Percentiles rank a stretch among this genome's conserved stretches.
These are phyloP conservation scores for Pantherophis alleghaniensis DNA, from an alignment of 2,797 vertebrate genomes.

Conservation along the genomic window DNA sequence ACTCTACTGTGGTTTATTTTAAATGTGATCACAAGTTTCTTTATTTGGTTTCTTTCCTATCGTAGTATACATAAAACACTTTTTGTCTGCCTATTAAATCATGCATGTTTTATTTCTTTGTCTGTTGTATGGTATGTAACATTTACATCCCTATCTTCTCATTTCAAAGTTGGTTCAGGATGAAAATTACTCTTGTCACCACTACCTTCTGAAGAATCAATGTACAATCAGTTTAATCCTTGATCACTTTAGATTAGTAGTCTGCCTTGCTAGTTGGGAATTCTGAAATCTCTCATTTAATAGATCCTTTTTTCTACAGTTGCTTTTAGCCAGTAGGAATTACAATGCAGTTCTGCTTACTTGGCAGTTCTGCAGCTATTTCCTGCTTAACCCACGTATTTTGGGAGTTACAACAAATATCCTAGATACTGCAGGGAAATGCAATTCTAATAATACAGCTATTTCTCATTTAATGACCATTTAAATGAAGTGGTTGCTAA, in stretches of 20 bases:
- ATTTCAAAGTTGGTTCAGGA: conserved; percentile 21
- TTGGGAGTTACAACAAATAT: neutral
- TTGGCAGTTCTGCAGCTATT: neutral
- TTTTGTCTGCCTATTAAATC: conserved; percentile 40
- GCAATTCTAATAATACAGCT: neutral
- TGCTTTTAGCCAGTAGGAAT: neutral
- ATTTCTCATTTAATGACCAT: neutral
- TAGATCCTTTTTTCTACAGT: neutral
- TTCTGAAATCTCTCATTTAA: neutral
- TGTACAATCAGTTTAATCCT: neutral
- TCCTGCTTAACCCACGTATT: neutral
- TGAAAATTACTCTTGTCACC: neutral
- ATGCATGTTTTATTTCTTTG: conserved; percentile 47
- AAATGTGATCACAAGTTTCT: conserved; percentile 13
- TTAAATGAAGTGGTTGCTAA: neutral
- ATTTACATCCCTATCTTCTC: conserved; percentile 41
- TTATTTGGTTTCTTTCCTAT: conserved; percentile 32
- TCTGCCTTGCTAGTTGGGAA: neutral
- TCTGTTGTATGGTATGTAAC: conserved; percentile 46
- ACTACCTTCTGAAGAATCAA: neutral
- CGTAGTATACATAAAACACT: conserved; percentile 20
- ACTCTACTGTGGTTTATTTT: conserved; percentile 35
- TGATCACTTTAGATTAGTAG: conserved; percentile 3
- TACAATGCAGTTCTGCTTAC: neutral
- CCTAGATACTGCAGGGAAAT: conserved; percentile 2